Conservation (phyloP, 2,113 vertebrate species). For the Clarias batrachus region DNA sequence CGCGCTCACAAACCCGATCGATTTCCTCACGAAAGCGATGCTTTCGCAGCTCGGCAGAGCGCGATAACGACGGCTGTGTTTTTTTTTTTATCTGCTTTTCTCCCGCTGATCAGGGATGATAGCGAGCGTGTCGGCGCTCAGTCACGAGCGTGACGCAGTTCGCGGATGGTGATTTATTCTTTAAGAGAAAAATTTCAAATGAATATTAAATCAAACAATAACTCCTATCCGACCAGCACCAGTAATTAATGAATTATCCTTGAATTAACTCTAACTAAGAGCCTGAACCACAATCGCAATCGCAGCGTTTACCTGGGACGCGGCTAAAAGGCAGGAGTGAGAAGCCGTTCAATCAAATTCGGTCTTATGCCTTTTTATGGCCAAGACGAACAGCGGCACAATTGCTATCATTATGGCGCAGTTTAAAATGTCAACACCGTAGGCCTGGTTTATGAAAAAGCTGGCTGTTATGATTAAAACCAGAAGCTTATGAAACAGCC, state of each 20-base stretch:
- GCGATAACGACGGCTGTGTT: slow-evolving; percentile 1
- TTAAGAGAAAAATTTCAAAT: no score
- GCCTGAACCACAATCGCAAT: background rate
- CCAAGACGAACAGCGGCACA: background rate
- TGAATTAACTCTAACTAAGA: background rate
- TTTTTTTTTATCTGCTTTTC: slow-evolving; percentile 7
- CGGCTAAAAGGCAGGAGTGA: background rate
- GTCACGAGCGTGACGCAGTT: background rate
- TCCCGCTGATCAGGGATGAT: background rate
- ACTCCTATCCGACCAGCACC: background rate
- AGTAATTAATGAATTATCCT: no score
- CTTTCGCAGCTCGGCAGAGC: background rate
- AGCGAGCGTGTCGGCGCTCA: background rate
- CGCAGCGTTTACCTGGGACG: slow-evolving; percentile 10
- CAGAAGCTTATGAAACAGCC: background rate
- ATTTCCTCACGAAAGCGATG: slow-evolving; percentile 6
- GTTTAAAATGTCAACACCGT: background rate
- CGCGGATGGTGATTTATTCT: background rate
- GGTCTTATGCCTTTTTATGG: background rate
- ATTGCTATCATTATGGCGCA: background rate
- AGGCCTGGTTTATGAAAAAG: background rate
- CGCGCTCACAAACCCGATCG: background rate
- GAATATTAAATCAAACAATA: background rate
- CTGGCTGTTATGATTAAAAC: background rate
- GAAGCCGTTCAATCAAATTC: slow-evolving; percentile 16